Evolutionary conservation across 2,888 invertebrate genomes (phyloP).

Genomic region (Drosophila recens): DNA sequence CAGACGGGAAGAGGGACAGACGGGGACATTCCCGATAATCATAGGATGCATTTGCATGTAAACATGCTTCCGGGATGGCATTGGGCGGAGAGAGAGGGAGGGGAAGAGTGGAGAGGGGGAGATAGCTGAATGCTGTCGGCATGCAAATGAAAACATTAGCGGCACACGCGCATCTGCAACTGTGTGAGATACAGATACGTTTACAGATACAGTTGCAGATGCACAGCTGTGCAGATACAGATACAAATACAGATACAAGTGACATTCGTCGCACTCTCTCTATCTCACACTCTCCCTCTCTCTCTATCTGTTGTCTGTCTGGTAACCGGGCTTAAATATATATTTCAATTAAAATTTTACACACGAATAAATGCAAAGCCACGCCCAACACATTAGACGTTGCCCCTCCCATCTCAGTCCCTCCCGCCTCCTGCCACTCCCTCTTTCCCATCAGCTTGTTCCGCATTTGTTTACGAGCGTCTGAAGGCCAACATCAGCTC

Average conservation of each 20-base stretch:
- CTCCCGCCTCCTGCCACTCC: not conserved
- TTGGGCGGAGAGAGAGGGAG: not conserved
- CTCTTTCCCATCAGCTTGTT: conserved; percentile 48
- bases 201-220: conserved; percentile 36
- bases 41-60: conserved; percentile 74
- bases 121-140: conserved; percentile 53
- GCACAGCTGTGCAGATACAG: conserved; percentile 5
- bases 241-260: conserved; percentile 55
- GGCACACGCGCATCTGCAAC: conserved; percentile 59
- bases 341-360: conserved; percentile 80
- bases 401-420: not conserved
- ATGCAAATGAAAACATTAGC: conserved; percentile 80
- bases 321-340: conserved; percentile 63
- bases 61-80: conserved; percentile 57
- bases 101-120: not conserved
- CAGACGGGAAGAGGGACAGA: not conserved
- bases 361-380: conserved; percentile 77
- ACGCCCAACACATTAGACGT: conserved; percentile 72
- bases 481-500: conserved; percentile 65
- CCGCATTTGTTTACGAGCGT: conserved; percentile 71
- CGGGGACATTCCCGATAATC: conserved; percentile 63
- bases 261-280: conserved; percentile 48
- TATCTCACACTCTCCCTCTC: not conserved
- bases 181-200: conserved; percentile 34
- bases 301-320: conserved; percentile 15